Evolutionary conservation across 2,113 vertebrate species (phyloP), one percentile per base, ranked within the genome.

Genomic region (Damaliscus lunatus): DNA sequence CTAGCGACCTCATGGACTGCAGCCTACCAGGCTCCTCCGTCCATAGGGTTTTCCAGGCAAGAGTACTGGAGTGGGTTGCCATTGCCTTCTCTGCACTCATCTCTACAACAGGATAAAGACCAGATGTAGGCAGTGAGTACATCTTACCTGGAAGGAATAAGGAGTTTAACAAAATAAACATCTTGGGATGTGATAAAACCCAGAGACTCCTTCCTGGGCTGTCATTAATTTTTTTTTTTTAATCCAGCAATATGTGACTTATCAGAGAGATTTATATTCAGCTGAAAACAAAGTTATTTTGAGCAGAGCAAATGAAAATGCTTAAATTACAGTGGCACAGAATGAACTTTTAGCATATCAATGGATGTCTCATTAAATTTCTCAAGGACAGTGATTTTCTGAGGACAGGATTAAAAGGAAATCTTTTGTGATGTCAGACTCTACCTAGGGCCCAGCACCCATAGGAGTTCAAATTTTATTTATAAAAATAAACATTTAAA

Each of bases 281-380:
- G 15, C 46, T 95, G 83, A 90, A 97, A 96, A 84, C 21, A 84
- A 96, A 94, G 67, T 62, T 96, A 96, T 94, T 96, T 84, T 96
- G 60, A 87, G 67, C 55, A 48, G 19, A 91, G 33, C 50, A 83
- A 90, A 87, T 12, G 57, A 97, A 40, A 93, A 57, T 74, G 89
- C 82, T 88, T 84, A 78, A 96, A 83, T 92, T 55, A 62, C 4
- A 31, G 52, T 5, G 12, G 31, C 29, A 4, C 57, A 92, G 80
- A 92, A 48, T 60, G 57, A 83, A n/a, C 5, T 5, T 93, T 67
- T 53, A 50, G 50, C 64, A 13, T 29, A 5, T 62, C 25, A 46
- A 33, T 8, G 50, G 52, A 33, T 53, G 12, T 62, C 55, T 80
- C 3, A 3, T 11, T 27, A 55, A 23, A 4, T 59, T 62, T 91